Base-by-base conservation (phyloP, 1,140 invertebrate genomes). In the Homarus americanus region DNA sequence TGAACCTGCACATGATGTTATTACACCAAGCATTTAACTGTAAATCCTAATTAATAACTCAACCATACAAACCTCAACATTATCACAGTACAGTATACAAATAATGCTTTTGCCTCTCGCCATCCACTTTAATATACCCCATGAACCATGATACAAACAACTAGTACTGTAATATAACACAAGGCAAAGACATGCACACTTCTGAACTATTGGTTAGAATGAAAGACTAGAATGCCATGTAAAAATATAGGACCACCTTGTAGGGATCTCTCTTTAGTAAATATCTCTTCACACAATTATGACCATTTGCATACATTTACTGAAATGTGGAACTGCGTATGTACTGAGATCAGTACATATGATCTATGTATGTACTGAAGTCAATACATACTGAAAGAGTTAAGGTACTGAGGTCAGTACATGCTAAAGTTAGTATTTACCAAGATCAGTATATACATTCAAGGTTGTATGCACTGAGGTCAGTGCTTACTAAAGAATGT, bases 221-320 rank as follows among this genome's bases (percentile, higher is more conserved):
- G 89, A 91, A 91, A 91, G 89, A 91, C 89, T 91, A 91, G 89
- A 91, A 91, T 91, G 82, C 82, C 75, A 85, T 85, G 82, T 83
- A 90, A 91, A 91, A 85, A 91, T 85, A 91, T 86, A 91, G 58
- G 83, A 80, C 76, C 89, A 85, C 89, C 89, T 79, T 91, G 83
- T 79, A 82, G 89, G 89, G 89, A 90, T 90, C 88, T 90, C 86
- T 90, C 88, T 90, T 90, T 90, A 90, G 88, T 90, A 83, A 90
- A 90, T 89, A 89, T 90, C 86, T 88, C 82, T 90, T 90, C 88
- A 76, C 80, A 90, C 88, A 90, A 90, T 90, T 90, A 90, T 90
- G 88, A 90, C 88, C 88, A 90, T 90, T 83, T 84, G 88, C 88
- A 83, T 90, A 90, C 88, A 78, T 63, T 76, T 84, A 90, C 82